Evolutionary conservation across 2,113 vertebrate species (phyloP), one percentile per base, ranked within the genome.

Genomic region (Alexandromys fortis): DNA sequence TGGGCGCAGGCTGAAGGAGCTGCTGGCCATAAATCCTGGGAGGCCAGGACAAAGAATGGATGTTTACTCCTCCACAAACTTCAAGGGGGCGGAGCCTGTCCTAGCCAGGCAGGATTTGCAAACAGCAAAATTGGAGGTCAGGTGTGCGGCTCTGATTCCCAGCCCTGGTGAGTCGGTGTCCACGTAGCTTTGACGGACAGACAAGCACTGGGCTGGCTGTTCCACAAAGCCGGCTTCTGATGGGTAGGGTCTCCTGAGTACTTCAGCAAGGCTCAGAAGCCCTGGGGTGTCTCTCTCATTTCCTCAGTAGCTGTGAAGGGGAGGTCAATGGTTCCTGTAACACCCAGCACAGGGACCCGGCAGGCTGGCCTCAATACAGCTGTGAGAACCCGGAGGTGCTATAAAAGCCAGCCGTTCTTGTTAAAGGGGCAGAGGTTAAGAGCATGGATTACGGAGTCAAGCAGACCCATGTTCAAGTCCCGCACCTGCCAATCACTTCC

Each of bases 11-110:
- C 0, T 26, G 94, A 92, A 96, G 38, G 97, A 97, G 73, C 28
- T 72, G 68, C 89, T 9, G 85, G 28, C 90, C 96, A 79, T 82
- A 95, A 98, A 96, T 96, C 96, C 94, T 14, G 0, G 0, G 87
- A 96, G 90, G 55, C 72, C 55, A 0, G 1, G 96, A 42, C 91
- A 89, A 88, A 52, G 95, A 96, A 89, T 0, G 7, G 82, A 86
- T 90, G 38, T 10, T 87, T 63, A 93, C 30, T 91, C 72, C 47
- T 65, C 72, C 1, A 61, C 94, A 95, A 90, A 94, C 90, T 52
- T 65, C 1, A 26, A 86, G 2, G 19, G 1, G n/a, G 77, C 52
- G 14, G 79, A 92, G 77, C 14, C 2, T 1, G 1, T 68, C 85
- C 67, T 52, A n/a, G 77, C 68, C 78, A 87, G 91, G 52, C 63